Conservation (phyloP, 2,888 invertebrate genomes). For the Yponomeuta plumbellus region DNA sequence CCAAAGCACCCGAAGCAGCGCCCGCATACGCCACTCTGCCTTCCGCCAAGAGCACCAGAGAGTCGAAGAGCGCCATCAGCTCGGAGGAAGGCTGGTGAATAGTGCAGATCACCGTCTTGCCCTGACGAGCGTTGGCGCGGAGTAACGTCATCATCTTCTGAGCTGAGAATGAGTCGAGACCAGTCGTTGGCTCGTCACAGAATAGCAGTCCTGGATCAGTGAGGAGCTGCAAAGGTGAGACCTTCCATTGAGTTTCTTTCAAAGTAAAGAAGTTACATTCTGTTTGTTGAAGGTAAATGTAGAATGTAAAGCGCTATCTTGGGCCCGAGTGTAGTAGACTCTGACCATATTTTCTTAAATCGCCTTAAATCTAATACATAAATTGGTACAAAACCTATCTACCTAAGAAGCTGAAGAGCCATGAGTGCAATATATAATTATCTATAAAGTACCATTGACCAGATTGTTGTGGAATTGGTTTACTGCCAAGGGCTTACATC, state of each 20-base stretch:
- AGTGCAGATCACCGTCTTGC: slow-evolving; percentile 92
- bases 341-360: no score
- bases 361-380: no score
- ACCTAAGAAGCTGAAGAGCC: no score
- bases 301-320: no score
- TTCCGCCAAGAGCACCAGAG: slow-evolving; percentile 86
- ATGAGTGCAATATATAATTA: no score
- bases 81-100: slow-evolving; percentile 97
- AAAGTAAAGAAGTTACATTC: no score
- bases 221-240: slow-evolving; percentile 75
- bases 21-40: slow-evolving; percentile 92
- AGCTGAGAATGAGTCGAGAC: slow-evolving; percentile 94
- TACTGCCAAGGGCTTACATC: no score
- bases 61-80: slow-evolving; percentile 88
- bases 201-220: slow-evolving; percentile 95
- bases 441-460: no score
- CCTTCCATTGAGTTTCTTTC: not conserved
- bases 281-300: no score
- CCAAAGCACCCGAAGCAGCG: slow-evolving; percentile 65
- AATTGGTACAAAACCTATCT: no score
- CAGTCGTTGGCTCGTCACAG: slow-evolving; percentile 97
- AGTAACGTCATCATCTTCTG: slow-evolving; percentile 86
- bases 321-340: no score
- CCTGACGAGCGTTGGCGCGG: slow-evolving; percentile 81
- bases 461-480: no score